These are phyloP conservation scores for Candidula unifasciata DNA, from an alignment of 2,888 invertebrate species.

Conservation along the genomic window DNA sequence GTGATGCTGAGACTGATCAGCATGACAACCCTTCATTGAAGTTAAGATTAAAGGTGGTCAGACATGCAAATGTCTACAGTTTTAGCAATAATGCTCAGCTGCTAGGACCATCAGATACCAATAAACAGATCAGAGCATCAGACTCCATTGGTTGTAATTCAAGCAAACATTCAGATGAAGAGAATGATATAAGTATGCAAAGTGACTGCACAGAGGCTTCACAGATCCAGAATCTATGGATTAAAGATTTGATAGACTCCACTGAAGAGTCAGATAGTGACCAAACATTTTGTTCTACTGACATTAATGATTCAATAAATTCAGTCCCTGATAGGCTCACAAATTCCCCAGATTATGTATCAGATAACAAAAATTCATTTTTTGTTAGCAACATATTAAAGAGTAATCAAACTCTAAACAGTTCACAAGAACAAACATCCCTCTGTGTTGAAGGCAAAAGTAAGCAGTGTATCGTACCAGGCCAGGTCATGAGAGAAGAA, in stretches of 20 bases:
- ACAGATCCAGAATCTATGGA: constrained; percentile 5
- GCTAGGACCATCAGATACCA: neutral
- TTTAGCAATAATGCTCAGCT: neutral
- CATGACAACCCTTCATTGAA: constrained; percentile 17
- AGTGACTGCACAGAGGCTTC: neutral
- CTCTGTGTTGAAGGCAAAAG: neutral
- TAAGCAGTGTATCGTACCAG: too few species aligned
- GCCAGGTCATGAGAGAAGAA: neutral
- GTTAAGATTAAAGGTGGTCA: constrained; percentile 25
- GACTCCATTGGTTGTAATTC: neutral
- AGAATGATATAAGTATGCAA: neutral
- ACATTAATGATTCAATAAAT: neutral
- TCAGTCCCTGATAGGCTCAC: constrained; percentile 5
- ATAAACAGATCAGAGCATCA: neutral
- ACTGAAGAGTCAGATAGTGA: constrained; percentile 45
- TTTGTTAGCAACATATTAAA: neutral
- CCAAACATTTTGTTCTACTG: neutral
- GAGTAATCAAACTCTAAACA: neutral
- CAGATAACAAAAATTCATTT: neutral
- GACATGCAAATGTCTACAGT: constrained; percentile 21
- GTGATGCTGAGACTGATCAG: constrained; percentile 5
- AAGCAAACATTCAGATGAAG: neutral
- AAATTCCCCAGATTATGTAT: neutral
- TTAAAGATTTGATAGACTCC: constrained; percentile 44
- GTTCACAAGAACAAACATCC: too few species aligned